Base-by-base conservation (phyloP, 2,113 vertebrate genomes). In the Ranitomeya variabilis region DNA sequence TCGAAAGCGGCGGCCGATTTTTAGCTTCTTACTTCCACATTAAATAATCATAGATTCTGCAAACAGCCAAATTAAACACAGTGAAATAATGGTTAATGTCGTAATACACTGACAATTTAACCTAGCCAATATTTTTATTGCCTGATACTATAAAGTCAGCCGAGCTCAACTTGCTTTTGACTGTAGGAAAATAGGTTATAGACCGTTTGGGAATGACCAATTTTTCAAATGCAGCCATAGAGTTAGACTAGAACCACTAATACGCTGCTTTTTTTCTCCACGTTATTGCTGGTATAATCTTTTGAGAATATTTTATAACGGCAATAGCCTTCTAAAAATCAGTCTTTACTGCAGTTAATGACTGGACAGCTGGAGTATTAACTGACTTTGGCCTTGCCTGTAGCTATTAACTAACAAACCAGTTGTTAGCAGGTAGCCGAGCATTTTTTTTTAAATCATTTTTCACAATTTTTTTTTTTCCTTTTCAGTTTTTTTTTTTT, bases 81-180 rank as follows among this genome's bases (percentile, higher is more conserved):
- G 95, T 93, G 92, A 93, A 94, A 95, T 93, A 95, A 94, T 93
- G 94, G 95, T 95, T 95, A 96, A 94, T 92, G 94, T 94, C 92
- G 91, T 94, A 94, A 94, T 93, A 93, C 88, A 87, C 95, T 93
- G 95, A 94, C 95, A 94, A 94, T 95, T 95, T 95, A 95, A 95
- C 95, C 95, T 95, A 95, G 95, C 95, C 95, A 95, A 94, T 95
- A 95, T 96, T 96, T 96, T 96, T 96, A 96, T 95, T 94, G 95
- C 95, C 94, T 95, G 94, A 94, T 96, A 94, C 95, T 93, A 96
- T 96, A 96, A 96, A 96, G 93, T 95, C 95, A 96, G 95, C 95
- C 93, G 95, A 96, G 95, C 95, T 95, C 94, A 95, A 95, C 95
- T 95, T 95, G 95, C 94, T 94, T 95, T 95, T 94, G 94, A 95